A percentile compares a stretch with the other conserved stretches of the same genome.
These are phyloP conservation scores for Drosophila micromelanica DNA, from an alignment of 1,140 invertebrate genomes.

Conservation along the genomic window DNA sequence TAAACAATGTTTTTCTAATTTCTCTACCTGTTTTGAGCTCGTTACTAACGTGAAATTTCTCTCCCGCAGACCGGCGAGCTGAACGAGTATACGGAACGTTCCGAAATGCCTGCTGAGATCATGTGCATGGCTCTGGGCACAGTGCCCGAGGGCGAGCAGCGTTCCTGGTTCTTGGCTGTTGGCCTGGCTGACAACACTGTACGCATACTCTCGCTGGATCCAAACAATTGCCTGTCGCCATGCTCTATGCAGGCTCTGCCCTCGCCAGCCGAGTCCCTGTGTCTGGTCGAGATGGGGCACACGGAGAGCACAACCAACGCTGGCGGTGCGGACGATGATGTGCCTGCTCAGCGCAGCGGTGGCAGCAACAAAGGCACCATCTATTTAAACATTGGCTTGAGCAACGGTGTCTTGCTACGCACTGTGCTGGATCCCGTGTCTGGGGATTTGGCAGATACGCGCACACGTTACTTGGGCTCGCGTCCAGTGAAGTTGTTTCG, in stretches of 20 bases:
- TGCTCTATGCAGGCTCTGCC: slow-evolving; percentile 99
- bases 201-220: slow-evolving; percentile 98
- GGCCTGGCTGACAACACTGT: slow-evolving; percentile 98
- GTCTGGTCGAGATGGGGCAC: slow-evolving; percentile 95
- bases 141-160: slow-evolving; percentile 96
- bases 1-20: neutral
- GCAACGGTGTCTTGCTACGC: slow-evolving; percentile 98
- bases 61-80: slow-evolving; percentile 95
- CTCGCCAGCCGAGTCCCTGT: slow-evolving; percentile 97
- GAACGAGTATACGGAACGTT: slow-evolving; percentile 98
- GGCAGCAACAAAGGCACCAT: slow-evolving; percentile 88
- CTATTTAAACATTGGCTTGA: slow-evolving; percentile 98
- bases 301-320: slow-evolving; percentile 85
- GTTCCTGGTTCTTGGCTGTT: slow-evolving; percentile 98
- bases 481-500: slow-evolving; percentile 98
- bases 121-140: slow-evolving; percentile 99
- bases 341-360: slow-evolving; percentile 58
- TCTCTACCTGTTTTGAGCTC: neutral
- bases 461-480: slow-evolving; percentile 97
- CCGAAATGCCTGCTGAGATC: slow-evolving; percentile 98
- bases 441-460: slow-evolving; percentile 98
- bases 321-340: slow-evolving; percentile 85
- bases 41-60: neutral
- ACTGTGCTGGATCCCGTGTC: slow-evolving; percentile 98
- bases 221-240: slow-evolving; percentile 95